A percentile compares a stretch with the other conserved stretches of the same genome.
Conservation (phyloP, 2,797 vertebrate genomes). For the Botia almorhae region DNA sequence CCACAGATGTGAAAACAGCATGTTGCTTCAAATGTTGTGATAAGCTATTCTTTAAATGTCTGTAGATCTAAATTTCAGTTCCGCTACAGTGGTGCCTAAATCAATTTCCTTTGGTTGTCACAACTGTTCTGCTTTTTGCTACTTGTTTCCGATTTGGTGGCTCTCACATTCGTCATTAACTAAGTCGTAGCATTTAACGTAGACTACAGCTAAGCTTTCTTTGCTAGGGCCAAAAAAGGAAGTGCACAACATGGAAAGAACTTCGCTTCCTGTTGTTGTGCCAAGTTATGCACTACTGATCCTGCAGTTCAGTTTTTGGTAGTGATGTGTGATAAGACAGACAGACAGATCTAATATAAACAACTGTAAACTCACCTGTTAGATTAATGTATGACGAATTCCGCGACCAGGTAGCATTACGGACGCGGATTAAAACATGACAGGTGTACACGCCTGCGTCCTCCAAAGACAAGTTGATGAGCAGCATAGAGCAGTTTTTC, state of each 20-base stretch:
- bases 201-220: conserved; percentile 6
- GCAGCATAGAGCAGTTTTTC: conserved; percentile 60
- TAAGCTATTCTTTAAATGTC: background rate
- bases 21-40: background rate
- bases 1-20: background rate
- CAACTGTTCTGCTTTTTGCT: conserved; percentile 18
- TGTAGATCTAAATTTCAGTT: conserved; percentile 9
- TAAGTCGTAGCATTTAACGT: background rate
- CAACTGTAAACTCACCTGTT: conserved; percentile 16
- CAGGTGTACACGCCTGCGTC: conserved; percentile 60
- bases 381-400: accelerated
- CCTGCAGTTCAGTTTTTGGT: background rate
- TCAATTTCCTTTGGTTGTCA: conserved; percentile 9
- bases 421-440: accelerated
- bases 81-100: conserved; percentile 7
- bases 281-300: background rate
- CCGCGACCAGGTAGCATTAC: accelerated
- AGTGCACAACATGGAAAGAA: background rate
- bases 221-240: background rate
- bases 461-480: background rate
- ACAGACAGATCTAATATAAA: background rate
- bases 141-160: background rate
- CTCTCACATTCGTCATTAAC: background rate
- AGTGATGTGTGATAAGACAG: background rate
- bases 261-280: no score